Conservation (phyloP, 2,888 invertebrate species). For the Agrypnus murinus region DNA sequence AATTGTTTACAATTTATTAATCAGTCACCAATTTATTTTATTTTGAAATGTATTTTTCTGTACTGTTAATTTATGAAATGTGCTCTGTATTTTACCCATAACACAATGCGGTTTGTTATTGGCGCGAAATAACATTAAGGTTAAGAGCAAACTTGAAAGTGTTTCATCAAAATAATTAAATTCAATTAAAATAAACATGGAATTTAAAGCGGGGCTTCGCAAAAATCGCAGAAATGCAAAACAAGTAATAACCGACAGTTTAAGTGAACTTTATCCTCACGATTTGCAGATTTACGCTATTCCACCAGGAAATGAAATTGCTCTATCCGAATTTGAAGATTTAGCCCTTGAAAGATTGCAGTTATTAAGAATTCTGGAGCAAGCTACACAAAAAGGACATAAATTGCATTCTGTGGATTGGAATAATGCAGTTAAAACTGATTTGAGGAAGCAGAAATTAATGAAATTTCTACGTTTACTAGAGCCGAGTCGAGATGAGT, state of each 20-base stretch:
- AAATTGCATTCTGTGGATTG: conserved; percentile 80
- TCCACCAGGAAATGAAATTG: conserved; percentile 84
- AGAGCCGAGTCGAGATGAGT: conserved; percentile 73
- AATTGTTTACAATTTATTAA: too few species aligned
- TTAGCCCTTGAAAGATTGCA: conserved; percentile 89
- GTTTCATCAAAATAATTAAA: not conserved
- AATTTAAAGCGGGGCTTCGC: conserved; percentile 14
- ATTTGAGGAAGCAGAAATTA: conserved; percentile 80
- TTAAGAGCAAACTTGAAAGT: conserved; percentile 8
- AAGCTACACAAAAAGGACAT: conserved; percentile 79
- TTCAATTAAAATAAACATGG: conserved; percentile 8
- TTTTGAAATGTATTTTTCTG: too few species aligned
- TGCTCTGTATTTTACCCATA: not conserved
- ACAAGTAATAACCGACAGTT: conserved; percentile 61
- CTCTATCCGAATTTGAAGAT: conserved; percentile 90
- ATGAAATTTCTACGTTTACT: conserved; percentile 79
- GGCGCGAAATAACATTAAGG: conserved; percentile 12
- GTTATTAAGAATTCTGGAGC: conserved; percentile 85
- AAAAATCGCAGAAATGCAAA: conserved; percentile 24
- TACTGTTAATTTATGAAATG: too few species aligned
- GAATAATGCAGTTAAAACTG: conserved; percentile 77
- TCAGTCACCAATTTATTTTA: too few species aligned
- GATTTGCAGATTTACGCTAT: conserved; percentile 86
- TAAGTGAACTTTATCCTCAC: conserved; percentile 79
- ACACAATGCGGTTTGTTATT: not conserved